Evolutionary conservation across 2,797 vertebrate genomes (phyloP).

Genomic region (Microchirus variegatus): DNA sequence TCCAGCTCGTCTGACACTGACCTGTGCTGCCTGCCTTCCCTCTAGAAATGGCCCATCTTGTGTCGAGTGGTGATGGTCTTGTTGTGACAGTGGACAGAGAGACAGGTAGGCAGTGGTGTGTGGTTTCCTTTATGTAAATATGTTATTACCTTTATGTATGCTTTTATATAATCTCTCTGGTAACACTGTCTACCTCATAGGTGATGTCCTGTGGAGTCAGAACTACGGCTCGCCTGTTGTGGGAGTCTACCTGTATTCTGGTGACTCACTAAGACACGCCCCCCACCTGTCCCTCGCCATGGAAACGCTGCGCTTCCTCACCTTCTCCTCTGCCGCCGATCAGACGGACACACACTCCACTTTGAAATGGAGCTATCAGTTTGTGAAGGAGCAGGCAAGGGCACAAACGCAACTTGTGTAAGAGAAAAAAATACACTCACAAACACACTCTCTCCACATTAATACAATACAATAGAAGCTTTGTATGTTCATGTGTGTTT

Average conservation of each 20-base stretch:
- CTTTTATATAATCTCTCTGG: too few relatives aligned
- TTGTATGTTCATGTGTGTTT: neutral
- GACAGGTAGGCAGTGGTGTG: constrained; percentile 69
- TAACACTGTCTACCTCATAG: constrained; percentile 44
- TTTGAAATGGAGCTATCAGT: constrained; percentile 85
- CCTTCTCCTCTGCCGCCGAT: constrained; percentile 81
- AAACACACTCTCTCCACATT: neutral
- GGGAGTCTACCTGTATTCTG: constrained; percentile 91
- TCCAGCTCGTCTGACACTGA: neutral
- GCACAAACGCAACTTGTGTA: constrained; percentile 89
- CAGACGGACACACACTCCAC: constrained; percentile 78
- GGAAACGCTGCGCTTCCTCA: constrained; percentile 95
- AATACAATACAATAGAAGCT: neutral
- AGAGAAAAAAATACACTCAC: constrained; percentile 21
- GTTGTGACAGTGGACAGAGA: constrained; percentile 92
- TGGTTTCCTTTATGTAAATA: constrained; percentile 17
- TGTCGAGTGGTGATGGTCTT: constrained; percentile 91
- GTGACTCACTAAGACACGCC: constrained; percentile 88
- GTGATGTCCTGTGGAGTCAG: constrained; percentile 93
- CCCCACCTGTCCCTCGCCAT: constrained; percentile 91
- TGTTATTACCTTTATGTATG: neutral
- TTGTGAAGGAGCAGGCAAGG: constrained; percentile 83
- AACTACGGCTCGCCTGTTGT: constrained; percentile 92
- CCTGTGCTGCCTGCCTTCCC: constrained; percentile 1
- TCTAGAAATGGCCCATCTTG: constrained; percentile 91